phyloP scores from a whole-genome alignment of 2,888 invertebrate genomes.

The Acleris emargana region DNA sequence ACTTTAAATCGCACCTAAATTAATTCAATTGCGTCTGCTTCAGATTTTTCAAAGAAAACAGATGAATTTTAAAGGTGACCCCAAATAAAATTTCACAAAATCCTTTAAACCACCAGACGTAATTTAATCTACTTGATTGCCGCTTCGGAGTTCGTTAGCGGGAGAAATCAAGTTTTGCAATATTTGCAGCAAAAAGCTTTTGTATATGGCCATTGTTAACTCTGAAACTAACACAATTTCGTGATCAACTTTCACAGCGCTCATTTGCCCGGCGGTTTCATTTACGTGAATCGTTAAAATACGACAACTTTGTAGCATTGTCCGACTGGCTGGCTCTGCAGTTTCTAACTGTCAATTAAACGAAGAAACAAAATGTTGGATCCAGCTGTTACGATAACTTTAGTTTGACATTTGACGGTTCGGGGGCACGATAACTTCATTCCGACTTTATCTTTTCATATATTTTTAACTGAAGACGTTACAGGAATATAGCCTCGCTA shows the following conservation, averaged over 20 bases:
- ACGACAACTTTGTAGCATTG: slow-evolving; percentile 8
- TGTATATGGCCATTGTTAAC: slow-evolving; percentile 1
- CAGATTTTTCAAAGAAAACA: not conserved
- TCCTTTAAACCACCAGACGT: slow-evolving; percentile 38
- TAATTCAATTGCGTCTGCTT: too few species aligned
- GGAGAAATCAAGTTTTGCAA: slow-evolving; percentile 40
- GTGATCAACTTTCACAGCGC: slow-evolving; percentile 11
- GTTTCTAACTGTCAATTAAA: slow-evolving; percentile 28
- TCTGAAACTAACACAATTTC: slow-evolving; percentile 23
- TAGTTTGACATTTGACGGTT: slow-evolving; percentile 5
- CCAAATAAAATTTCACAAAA: slow-evolving; percentile 13
- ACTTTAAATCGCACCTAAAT: too few species aligned
- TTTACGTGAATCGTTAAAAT: slow-evolving; percentile 13
- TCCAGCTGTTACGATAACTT: slow-evolving; percentile 17
- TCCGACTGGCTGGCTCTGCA: slow-evolving; percentile 9
- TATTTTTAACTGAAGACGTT: too few species aligned
- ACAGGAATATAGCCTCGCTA: too few species aligned
- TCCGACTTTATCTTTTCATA: not conserved
- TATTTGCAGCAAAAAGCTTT: slow-evolving; percentile 38
- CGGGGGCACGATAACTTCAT: slow-evolving; percentile 5
- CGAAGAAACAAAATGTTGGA: slow-evolving; percentile 10
- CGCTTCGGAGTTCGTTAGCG: slow-evolving; percentile 40
- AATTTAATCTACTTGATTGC: slow-evolving; percentile 41
- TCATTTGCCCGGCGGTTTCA: slow-evolving; percentile 3
- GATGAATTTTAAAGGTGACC: slow-evolving; percentile 1